Percentiles rank a stretch among this genome's conserved stretches.
These are phyloP conservation scores for Cirrhinus molitorella DNA, from an alignment of 2,797 vertebrate genomes.

Conservation along the genomic window DNA sequence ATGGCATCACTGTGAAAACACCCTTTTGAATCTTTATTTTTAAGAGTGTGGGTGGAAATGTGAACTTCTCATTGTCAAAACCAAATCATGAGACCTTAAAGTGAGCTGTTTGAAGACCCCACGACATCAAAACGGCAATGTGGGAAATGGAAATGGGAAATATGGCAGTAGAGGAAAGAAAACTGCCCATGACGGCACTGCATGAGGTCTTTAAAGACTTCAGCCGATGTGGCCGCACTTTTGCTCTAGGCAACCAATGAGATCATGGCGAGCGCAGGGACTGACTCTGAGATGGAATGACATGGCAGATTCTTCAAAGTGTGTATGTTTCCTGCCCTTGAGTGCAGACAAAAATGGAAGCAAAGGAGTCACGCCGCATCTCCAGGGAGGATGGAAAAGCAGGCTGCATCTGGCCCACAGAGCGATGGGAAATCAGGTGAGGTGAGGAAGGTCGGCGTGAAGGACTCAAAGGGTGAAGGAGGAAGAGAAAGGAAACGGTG, in stretches of 20 bases:
- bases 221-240: constrained; percentile 18
- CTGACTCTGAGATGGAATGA: constrained; percentile 43
- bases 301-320: constrained; percentile 45
- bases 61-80: not conserved
- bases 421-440: constrained; percentile 66
- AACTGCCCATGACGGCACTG: not conserved
- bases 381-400: constrained; percentile 64
- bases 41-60: not conserved
- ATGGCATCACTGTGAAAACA: not conserved
- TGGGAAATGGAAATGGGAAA: constrained; percentile 1
- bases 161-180: constrained; percentile 8
- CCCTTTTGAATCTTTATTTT: not conserved
- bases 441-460: constrained; percentile 34
- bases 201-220: constrained; percentile 17
- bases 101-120: not conserved
- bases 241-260: constrained; percentile 14
- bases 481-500: not conserved
- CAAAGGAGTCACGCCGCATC: constrained; percentile 58
- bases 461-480: constrained; percentile 8
- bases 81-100: not conserved
- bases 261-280: constrained; percentile 24
- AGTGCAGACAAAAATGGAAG: constrained; percentile 51
- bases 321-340: constrained; percentile 60
- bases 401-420: constrained; percentile 64
- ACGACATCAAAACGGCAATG: not conserved